Evolutionary conservation across 2,888 invertebrate species (phyloP).

Genomic region (Mythimna pallens): DNA sequence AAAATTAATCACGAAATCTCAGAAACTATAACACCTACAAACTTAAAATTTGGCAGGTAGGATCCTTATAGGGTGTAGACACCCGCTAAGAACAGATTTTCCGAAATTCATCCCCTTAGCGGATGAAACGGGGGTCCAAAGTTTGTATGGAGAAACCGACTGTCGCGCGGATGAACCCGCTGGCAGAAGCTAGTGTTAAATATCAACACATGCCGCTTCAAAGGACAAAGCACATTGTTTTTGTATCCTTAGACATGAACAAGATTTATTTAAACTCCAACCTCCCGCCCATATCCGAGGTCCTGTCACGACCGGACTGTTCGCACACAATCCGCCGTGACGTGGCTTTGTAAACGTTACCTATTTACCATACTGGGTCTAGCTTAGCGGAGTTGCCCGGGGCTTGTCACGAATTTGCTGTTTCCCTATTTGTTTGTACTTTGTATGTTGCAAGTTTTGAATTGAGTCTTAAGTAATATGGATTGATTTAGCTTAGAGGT

Average conservation of each 20-base stretch:
- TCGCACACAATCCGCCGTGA: conserved; percentile 21
- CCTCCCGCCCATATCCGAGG: conserved; percentile 35
- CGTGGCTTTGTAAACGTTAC: conserved; percentile 31
- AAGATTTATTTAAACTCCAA: conserved; percentile 36
- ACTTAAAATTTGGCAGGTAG: too few species aligned
- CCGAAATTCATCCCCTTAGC: too few species aligned
- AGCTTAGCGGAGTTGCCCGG: conserved; percentile 10
- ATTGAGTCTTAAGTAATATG: background rate
- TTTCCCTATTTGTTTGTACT: conserved; percentile 32
- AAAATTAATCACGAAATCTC: too few species aligned
- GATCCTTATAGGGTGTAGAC: too few species aligned
- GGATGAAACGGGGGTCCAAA: too few species aligned
- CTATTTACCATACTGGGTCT: conserved; percentile 50
- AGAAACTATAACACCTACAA: too few species aligned
- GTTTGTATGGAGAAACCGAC: too few species aligned
- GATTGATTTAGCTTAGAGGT: background rate
- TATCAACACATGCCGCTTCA: background rate
- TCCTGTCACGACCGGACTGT: conserved; percentile 40
- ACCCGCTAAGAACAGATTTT: too few species aligned
- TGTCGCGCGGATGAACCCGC: too few species aligned
- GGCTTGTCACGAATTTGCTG: conserved; percentile 47
- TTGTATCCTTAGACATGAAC: background rate
- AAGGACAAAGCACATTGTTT: background rate
- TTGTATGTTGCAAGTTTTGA: conserved; percentile 41
- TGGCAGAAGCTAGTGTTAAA: too few species aligned